Evolutionary conservation across 2,888 invertebrate species (phyloP).

Genomic region (Frankliniella intonsa): DNA sequence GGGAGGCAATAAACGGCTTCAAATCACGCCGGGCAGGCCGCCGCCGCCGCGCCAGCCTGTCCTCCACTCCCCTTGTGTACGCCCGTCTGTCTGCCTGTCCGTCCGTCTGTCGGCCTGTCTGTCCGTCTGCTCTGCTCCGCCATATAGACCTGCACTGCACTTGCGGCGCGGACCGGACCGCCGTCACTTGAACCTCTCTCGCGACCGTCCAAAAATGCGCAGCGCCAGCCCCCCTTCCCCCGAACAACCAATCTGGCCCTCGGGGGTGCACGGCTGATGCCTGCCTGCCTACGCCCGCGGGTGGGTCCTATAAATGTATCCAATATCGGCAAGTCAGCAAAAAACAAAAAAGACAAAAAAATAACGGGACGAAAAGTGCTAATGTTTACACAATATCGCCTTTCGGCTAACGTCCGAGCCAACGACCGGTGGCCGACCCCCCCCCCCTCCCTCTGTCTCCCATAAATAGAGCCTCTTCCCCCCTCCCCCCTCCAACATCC

Average conservation of each 20-base stretch:
- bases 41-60: neutral
- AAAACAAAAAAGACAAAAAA: neutral
- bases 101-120: neutral
- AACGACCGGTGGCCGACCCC: neutral
- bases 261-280: neutral
- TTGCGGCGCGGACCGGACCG: neutral
- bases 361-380: neutral
- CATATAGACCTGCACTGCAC: neutral
- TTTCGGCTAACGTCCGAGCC: neutral
- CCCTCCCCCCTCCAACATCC: no score
- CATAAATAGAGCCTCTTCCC: no score
- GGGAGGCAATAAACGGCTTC: conserved; percentile 5
- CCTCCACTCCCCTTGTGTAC: neutral
- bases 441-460: neutral
- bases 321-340: neutral
- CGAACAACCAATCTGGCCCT: neutral
- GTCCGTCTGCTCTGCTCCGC: neutral
- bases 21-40: neutral
- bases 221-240: no score
- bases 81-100: neutral
- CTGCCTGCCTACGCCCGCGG: neutral
- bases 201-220: no score
- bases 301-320: neutral
- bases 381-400: conserved; percentile 21
- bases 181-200: neutral